These are phyloP conservation scores for Clarias magur DNA, from an alignment of 2,113 vertebrate species.

Conservation along the genomic window DNA sequence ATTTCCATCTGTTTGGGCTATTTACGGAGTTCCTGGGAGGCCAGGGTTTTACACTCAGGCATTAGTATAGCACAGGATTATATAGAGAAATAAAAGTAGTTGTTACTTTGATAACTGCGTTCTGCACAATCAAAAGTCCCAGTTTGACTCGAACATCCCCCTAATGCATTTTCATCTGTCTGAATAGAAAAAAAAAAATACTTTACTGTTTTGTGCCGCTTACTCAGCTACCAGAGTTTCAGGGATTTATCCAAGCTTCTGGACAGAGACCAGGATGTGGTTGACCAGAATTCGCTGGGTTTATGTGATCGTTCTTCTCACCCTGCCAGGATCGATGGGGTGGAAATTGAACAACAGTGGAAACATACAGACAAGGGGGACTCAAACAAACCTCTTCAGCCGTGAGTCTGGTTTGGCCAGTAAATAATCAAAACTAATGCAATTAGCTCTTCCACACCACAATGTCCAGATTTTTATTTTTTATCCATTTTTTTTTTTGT, in stretches of 20 bases:
- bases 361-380: background rate
- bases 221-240: conserved; percentile 71
- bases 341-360: background rate
- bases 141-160: no score
- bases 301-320: conserved; percentile 24
- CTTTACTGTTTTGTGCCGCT: background rate
- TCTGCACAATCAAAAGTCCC: no score
- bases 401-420: conserved; percentile 66
- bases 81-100: no score
- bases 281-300: background rate
- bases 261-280: conserved; percentile 36
- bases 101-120: no score
- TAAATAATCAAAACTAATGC: background rate
- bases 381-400: background rate
- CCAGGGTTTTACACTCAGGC: no score
- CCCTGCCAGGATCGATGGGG: background rate
- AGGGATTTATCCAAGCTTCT: conserved; percentile 69
- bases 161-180: background rate
- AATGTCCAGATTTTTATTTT: background rate
- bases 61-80: no score
- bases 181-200: background rate
- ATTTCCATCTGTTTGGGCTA: no score
- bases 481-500: background rate
- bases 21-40: no score
- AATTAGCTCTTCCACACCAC: background rate